These are phyloP conservation scores for Acropternis orthonyx DNA, from an alignment of 2,797 vertebrate species.

Conservation along the genomic window DNA sequence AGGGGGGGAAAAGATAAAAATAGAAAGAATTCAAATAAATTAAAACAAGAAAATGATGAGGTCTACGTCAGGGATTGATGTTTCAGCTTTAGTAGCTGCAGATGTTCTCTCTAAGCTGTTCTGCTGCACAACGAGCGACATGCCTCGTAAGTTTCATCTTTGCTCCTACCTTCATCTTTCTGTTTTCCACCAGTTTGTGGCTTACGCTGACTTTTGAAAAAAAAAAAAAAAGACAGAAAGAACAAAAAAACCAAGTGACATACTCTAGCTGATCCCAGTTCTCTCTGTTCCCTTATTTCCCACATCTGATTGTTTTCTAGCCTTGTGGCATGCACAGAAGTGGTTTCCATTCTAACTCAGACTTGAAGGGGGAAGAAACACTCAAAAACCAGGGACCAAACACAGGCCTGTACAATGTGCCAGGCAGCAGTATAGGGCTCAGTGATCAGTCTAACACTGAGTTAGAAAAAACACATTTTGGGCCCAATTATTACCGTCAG, in stretches of 20 bases:
- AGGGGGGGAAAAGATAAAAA: too few relatives aligned
- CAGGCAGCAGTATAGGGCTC: not conserved
- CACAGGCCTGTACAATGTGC: not conserved
- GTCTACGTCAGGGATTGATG: not conserved
- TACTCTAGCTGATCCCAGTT: not conserved
- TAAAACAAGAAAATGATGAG: not conserved
- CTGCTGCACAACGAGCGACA: not conserved
- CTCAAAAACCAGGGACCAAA: not conserved
- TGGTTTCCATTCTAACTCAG: not conserved
- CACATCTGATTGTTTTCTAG: too few relatives aligned
- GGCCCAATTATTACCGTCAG: not conserved
- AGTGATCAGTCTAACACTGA: not conserved
- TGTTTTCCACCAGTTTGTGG: not conserved
- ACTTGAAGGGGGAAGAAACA: not conserved
- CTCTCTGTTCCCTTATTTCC: not conserved
- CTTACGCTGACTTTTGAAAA: not conserved
- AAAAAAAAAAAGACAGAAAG: not conserved
- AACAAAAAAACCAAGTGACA: not conserved
- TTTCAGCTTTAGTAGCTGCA: not conserved
- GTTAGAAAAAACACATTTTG: not conserved
- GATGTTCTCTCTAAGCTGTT: not conserved
- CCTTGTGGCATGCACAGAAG: not conserved
- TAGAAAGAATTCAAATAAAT: not conserved
- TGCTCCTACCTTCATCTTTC: not conserved
- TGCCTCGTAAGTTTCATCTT: not conserved